Conservation (phyloP, 1,140 invertebrate genomes). For the Drosophila biarmipes region DNA sequence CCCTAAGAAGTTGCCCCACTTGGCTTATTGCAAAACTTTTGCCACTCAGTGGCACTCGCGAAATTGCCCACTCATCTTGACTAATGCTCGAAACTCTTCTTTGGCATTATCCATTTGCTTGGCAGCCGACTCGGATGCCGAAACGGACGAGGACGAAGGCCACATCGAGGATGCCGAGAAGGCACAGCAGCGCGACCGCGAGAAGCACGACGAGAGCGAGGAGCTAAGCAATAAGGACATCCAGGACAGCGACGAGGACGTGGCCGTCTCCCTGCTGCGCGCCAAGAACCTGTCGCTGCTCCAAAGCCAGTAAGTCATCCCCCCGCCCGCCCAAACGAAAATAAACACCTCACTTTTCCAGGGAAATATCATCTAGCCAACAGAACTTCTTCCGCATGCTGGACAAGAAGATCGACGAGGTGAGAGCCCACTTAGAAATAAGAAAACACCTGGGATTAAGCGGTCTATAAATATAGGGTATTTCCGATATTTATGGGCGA, state of each 20-base stretch:
- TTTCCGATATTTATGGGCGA: background rate
- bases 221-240: conserved; percentile 83
- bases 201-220: conserved; percentile 78
- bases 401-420: conserved; percentile 95
- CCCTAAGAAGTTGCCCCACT: conserved; percentile 24
- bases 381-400: conserved; percentile 96
- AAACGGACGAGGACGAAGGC: conserved; percentile 84
- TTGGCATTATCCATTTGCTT: conserved; percentile 10
- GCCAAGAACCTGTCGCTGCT: conserved; percentile 83
- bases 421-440: conserved; percentile 84
- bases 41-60: conserved; percentile 40
- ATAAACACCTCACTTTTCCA: conserved; percentile 85
- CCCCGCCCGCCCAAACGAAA: conserved; percentile 15
- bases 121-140: conserved; percentile 80
- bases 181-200: conserved; percentile 77
- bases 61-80: conserved; percentile 48
- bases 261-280: conserved; percentile 81
- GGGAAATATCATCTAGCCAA: conserved; percentile 93
- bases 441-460: background rate
- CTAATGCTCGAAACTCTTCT: conserved; percentile 44
- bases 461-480: background rate
- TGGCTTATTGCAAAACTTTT: conserved; percentile 51
- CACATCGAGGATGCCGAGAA: conserved; percentile 82
- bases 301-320: conserved; percentile 82
- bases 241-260: conserved; percentile 80